These are phyloP conservation scores for Aplodontia rufa DNA, from an alignment of 2,113 vertebrate species.

Conservation along the genomic window DNA sequence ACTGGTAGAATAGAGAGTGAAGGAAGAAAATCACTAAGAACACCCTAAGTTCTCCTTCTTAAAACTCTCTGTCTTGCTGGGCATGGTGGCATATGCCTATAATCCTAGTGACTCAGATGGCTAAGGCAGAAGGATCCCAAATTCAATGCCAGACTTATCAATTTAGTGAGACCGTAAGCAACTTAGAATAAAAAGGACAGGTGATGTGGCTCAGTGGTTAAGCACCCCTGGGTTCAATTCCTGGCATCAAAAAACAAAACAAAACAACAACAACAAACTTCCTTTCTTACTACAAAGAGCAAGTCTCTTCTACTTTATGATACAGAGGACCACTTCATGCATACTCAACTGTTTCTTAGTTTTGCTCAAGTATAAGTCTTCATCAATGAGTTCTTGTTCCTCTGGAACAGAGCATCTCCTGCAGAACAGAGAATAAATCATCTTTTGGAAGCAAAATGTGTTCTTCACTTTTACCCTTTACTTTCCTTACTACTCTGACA, in stretches of 20 bases:
- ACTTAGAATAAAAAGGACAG: no score
- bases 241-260: no score
- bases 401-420: conserved; percentile 88
- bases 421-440: conserved; percentile 57
- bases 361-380: conserved; percentile 85
- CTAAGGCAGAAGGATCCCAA: no score
- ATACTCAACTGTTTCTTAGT: conserved; percentile 87
- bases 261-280: no score
- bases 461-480: background rate
- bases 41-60: background rate
- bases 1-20: background rate
- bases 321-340: conserved; percentile 10
- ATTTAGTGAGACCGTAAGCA: no score
- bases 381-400: conserved; percentile 84
- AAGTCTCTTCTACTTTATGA: background rate
- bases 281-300: background rate
- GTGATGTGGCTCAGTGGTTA: no score
- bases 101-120: no score
- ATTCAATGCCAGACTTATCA: no score
- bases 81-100: no score
- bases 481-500: background rate
- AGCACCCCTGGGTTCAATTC: no score
- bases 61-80: no score
- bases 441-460: conserved; percentile 33
- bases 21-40: conserved; percentile 34